A percentile compares a stretch with the other conserved stretches of the same genome.
These are phyloP conservation scores for Okamejei kenojei DNA, from an alignment of 2,797 vertebrate species.

Conservation along the genomic window DNA sequence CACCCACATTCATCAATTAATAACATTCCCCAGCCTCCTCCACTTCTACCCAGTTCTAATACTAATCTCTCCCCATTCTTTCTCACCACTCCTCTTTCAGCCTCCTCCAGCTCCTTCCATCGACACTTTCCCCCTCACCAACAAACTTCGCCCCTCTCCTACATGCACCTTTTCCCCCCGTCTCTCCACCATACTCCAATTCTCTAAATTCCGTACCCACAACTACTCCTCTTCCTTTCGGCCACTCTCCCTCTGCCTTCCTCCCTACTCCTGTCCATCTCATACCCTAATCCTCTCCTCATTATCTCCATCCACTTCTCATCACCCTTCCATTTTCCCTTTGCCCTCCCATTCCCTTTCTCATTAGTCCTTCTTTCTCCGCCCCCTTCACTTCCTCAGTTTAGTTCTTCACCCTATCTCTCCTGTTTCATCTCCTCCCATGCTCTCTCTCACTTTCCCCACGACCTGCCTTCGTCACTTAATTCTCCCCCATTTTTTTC, in stretches of 20 bases:
- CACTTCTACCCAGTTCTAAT: not conserved
- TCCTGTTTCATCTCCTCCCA: not conserved
- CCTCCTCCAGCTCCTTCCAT: not conserved
- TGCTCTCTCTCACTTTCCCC: not conserved
- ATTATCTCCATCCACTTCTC: not conserved
- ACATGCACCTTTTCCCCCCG: slow-evolving; percentile 10
- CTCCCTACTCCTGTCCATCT: slow-evolving; percentile 43
- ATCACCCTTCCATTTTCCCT: not conserved
- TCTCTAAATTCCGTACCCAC: not conserved
- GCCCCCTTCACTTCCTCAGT: slow-evolving; percentile 62
- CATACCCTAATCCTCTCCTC: slow-evolving; percentile 1
- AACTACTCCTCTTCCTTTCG: not conserved
- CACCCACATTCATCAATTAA: not conserved
- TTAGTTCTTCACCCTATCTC: slow-evolving; percentile 52
- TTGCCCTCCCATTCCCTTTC: slow-evolving; percentile 28
- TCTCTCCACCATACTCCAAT: slow-evolving; percentile 37
- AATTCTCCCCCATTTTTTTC: not conserved
- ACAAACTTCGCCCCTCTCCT: slow-evolving; percentile 11
- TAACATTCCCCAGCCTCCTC: not conserved
- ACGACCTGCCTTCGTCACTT: not conserved
- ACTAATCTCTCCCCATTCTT: not conserved
- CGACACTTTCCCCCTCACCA: slow-evolving; percentile 22
- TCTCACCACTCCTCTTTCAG: too few relatives aligned
- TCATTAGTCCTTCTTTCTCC: slow-evolving; percentile 46
- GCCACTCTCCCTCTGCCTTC: slow-evolving; percentile 40